Percentiles rank a stretch among this genome's conserved stretches.
Conservation (phyloP, 1,140 invertebrate species). For the Neodiprion lecontei region DNA sequence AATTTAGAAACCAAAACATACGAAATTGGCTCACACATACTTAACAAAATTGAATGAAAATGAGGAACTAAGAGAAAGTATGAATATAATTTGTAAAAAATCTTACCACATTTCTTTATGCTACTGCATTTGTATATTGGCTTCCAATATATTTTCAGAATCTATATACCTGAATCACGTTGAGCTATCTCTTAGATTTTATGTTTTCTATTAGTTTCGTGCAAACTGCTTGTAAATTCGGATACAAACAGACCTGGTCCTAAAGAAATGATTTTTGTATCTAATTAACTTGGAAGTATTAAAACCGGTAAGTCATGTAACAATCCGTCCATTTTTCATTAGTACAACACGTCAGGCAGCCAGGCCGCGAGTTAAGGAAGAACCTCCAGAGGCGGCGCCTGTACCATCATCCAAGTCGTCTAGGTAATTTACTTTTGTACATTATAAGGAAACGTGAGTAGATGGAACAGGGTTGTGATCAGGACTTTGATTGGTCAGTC, state of each 20-base stretch:
- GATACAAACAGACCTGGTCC: too few relatives aligned
- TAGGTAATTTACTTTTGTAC: conserved; percentile 55
- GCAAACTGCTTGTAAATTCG: neutral
- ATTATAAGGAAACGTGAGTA: neutral
- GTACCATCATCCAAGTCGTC: conserved; percentile 65
- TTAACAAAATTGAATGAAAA: too few relatives aligned
- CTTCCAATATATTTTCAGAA: too few relatives aligned
- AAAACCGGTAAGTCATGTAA: conserved; percentile 51
- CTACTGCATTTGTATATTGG: too few relatives aligned
- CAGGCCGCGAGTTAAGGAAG: conserved; percentile 64
- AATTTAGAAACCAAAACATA: too few relatives aligned
- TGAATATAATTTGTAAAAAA: too few relatives aligned
- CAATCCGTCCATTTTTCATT: conserved; percentile 66
- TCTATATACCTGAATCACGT: too few relatives aligned
- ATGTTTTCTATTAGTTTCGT: neutral
- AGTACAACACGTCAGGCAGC: conserved; percentile 69
- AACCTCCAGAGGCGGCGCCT: conserved; percentile 62
- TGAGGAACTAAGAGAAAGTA: too few relatives aligned
- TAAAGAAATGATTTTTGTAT: conserved; percentile 11
- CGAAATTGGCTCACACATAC: too few relatives aligned
- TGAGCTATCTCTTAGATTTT: neutral
- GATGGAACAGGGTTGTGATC: neutral
- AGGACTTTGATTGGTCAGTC: neutral
- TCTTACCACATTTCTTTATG: too few relatives aligned
- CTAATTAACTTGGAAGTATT: conserved; percentile 16